A percentile compares a stretch with the other conserved stretches of the same genome.
Evolutionary conservation across 2,888 invertebrate genomes (phyloP).

Genomic region (Trachelus tabidus): DNA sequence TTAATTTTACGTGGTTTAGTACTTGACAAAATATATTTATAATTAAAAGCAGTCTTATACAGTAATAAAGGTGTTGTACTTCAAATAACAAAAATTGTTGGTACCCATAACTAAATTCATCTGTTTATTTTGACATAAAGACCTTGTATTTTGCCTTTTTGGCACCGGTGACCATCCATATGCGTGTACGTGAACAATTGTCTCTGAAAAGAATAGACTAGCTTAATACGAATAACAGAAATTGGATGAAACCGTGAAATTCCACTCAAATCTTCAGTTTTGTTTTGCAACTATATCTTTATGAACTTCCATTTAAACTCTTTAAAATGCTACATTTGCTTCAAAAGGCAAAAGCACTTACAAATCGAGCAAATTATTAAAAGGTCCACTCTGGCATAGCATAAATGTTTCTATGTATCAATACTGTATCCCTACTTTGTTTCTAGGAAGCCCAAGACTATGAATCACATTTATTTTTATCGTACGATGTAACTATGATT

Average conservation of each 20-base stretch:
- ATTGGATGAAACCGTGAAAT: background rate
- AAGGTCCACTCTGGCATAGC: background rate
- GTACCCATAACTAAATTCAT: background rate
- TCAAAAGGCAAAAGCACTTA: background rate
- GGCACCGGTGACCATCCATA: background rate
- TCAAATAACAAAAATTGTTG: background rate
- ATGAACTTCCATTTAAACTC: background rate
- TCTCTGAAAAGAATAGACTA: background rate
- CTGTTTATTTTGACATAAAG: background rate
- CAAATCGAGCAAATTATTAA: background rate
- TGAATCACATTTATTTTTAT: constrained; percentile 6
- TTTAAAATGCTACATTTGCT: background rate
- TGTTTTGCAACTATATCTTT: background rate
- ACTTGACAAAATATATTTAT: background rate
- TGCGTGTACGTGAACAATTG: background rate
- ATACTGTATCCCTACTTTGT: background rate
- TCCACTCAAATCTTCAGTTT: background rate
- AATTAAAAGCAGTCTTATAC: background rate
- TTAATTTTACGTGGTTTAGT: background rate
- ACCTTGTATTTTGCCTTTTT: background rate
- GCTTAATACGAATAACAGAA: background rate
- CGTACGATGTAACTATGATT: background rate
- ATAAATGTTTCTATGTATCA: background rate
- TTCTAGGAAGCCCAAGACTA: background rate
- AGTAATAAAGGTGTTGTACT: background rate